phyloP scores from a whole-genome alignment of 2,797 vertebrate species.

The Crax fasciolata region DNA sequence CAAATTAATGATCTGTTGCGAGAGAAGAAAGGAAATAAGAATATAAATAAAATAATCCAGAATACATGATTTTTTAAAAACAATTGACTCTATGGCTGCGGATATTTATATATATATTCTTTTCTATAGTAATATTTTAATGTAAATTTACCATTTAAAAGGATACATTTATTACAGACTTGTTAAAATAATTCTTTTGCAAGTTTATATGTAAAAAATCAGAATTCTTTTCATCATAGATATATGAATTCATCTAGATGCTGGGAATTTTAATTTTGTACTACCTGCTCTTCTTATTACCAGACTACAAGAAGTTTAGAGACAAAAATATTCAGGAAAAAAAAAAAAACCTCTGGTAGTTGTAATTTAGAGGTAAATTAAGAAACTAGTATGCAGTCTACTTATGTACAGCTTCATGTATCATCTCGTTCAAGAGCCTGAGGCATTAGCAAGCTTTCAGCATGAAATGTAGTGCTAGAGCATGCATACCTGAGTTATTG shows the following conservation, averaged over 20 bases:
- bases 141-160: background rate
- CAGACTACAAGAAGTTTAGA: background rate
- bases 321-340: background rate
- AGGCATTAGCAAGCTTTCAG: constrained; percentile 63
- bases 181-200: background rate
- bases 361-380: constrained; percentile 63
- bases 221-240: background rate
- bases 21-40: background rate
- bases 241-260: background rate
- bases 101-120: background rate
- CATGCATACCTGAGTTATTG: constrained; percentile 70
- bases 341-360: constrained; percentile 26
- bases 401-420: constrained; percentile 66
- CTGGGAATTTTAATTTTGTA: background rate
- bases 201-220: background rate
- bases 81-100: background rate
- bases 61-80: background rate
- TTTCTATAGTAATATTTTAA: background rate
- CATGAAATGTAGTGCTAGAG: constrained; percentile 51
- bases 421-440: constrained; percentile 67
- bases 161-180: background rate
- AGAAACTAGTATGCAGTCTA: constrained; percentile 20
- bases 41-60: background rate
- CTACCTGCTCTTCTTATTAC: background rate
- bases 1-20: background rate